Percentiles rank a stretch among this genome's conserved stretches.
Evolutionary conservation across 2,888 invertebrate species (phyloP).

Genomic region (Drosophila anceps): DNA sequence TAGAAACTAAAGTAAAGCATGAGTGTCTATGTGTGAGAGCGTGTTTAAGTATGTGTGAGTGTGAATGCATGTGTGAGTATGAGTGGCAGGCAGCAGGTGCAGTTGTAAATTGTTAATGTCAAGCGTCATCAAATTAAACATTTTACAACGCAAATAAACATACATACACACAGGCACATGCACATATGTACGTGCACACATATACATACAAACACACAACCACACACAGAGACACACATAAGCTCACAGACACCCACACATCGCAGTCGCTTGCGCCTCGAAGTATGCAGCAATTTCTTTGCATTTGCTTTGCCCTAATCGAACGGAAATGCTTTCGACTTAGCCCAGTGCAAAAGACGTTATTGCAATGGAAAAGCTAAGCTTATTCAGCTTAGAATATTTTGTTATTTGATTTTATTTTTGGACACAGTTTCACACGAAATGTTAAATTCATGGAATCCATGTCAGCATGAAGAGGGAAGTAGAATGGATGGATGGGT

Average conservation of each 20-base stretch:
- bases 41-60: not conserved
- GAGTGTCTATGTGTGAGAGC: not conserved
- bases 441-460: constrained; percentile 34
- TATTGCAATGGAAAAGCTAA: constrained; percentile 44
- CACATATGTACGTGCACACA: not conserved
- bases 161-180: not conserved
- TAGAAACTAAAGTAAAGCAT: constrained; percentile 31
- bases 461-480: constrained; percentile 42
- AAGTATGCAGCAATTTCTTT: constrained; percentile 57
- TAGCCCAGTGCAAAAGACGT: constrained; percentile 17
- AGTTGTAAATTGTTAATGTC: constrained; percentile 67
- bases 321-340: constrained; percentile 58
- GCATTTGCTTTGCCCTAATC: constrained; percentile 9
- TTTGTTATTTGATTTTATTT: constrained; percentile 39
- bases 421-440: constrained; percentile 40
- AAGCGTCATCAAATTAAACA: constrained; percentile 66
- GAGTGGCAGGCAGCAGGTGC: constrained; percentile 53
- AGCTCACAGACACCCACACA: not conserved
- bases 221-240: not conserved
- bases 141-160: constrained; percentile 36
- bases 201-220: not conserved
- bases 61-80: constrained; percentile 11
- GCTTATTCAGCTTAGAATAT: constrained; percentile 45
- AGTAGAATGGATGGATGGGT: not conserved
- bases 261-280: constrained; percentile 17